phyloP scores from a whole-genome alignment of 2,888 invertebrate genomes.

The Sialis lutaria region DNA sequence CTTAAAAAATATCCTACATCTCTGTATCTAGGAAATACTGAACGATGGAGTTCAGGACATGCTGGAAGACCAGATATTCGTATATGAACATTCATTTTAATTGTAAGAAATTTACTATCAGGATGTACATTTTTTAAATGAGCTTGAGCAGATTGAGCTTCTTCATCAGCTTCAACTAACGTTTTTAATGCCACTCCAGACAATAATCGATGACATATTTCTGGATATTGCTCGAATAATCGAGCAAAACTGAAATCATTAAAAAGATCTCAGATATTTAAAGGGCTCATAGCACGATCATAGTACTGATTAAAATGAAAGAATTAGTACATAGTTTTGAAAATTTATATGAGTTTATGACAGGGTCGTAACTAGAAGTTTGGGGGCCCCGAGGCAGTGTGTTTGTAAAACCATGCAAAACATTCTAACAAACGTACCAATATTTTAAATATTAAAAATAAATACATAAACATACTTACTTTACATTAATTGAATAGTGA shows the following conservation, averaged over 20 bases:
- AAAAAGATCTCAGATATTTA: too few species aligned
- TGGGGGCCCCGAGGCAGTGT: too few species aligned
- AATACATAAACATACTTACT: conserved; percentile 33
- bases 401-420: too few species aligned
- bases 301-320: too few species aligned
- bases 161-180: conserved; percentile 43
- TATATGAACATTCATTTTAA: conserved; percentile 50
- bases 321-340: too few species aligned
- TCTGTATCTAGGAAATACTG: conserved; percentile 47
- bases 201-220: conserved; percentile 42
- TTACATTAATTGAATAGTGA: conserved; percentile 48
- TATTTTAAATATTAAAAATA: conserved; percentile 1
- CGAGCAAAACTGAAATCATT: conserved; percentile 42
- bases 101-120: conserved; percentile 18
- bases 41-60: conserved; percentile 47
- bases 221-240: conserved; percentile 47
- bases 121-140: conserved; percentile 28
- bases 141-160: conserved; percentile 41
- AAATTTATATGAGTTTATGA: too few species aligned
- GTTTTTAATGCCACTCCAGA: conserved; percentile 42
- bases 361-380: too few species aligned
- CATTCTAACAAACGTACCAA: conserved; percentile 6
- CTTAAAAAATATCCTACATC: conserved; percentile 57
- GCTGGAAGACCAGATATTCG: conserved; percentile 48
- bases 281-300: too few species aligned